phyloP scores from a whole-genome alignment of 2,113 vertebrate genomes.

The Diadophis punctatus region DNA sequence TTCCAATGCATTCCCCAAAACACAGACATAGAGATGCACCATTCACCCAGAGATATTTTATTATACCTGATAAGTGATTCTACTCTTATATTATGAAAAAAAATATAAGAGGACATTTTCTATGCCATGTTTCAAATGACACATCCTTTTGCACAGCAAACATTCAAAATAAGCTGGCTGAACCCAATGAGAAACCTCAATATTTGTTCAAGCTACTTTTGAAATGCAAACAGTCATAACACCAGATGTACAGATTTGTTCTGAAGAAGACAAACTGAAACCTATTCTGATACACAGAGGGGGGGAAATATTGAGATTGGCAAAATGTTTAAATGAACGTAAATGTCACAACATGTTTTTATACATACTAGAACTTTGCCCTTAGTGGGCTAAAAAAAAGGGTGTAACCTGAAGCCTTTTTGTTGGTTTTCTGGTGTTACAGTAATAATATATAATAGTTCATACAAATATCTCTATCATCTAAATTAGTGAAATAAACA shows the following conservation, averaged over 20 bases:
- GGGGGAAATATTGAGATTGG: neutral
- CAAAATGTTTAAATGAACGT: slow-evolving; percentile 16
- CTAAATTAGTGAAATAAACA: slow-evolving; percentile 7
- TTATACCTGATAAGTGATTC: neutral
- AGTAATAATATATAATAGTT: neutral
- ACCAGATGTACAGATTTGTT: slow-evolving; percentile 24
- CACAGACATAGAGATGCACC: neutral
- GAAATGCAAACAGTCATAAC: slow-evolving; percentile 41
- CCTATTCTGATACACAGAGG: slow-evolving; percentile 8
- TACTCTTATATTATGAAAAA: slow-evolving; percentile 18
- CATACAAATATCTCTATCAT: slow-evolving; percentile 15
- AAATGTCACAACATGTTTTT: slow-evolving; percentile 11
- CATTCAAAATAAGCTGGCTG: slow-evolving; percentile 32
- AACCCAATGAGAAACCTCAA: slow-evolving; percentile 24
- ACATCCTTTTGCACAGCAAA: slow-evolving; percentile 9
- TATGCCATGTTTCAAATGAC: slow-evolving; percentile 8
- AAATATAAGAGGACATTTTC: slow-evolving; percentile 10
- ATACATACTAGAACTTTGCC: slow-evolving; percentile 8
- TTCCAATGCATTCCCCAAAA: neutral
- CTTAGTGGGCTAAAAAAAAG: neutral
- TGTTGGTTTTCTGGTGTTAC: slow-evolving; percentile 5
- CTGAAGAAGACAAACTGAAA: slow-evolving; percentile 35
- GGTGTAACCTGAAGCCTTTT: slow-evolving; percentile 22
- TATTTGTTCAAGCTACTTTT: slow-evolving; percentile 43
- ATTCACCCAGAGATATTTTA: neutral